These are phyloP conservation scores for Chamaea fasciata DNA, from an alignment of 2,113 vertebrate genomes.

Conservation along the genomic window DNA sequence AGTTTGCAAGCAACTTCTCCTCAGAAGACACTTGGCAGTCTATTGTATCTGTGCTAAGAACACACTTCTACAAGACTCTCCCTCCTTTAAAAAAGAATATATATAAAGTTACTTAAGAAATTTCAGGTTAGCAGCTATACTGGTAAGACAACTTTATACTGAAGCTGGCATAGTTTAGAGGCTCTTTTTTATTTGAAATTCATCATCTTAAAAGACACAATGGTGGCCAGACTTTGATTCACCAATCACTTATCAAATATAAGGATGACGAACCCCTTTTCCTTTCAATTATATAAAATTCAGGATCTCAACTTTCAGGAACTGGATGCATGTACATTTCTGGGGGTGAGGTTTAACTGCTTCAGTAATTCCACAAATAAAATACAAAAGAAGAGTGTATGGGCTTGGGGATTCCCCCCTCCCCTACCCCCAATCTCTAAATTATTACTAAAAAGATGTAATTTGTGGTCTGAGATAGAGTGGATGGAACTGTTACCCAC, in stretches of 20 bases:
- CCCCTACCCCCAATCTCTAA: not conserved
- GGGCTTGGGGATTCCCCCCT: not conserved
- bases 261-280: not conserved
- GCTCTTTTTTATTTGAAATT: not conserved
- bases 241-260: not conserved
- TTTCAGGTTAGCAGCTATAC: not conserved
- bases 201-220: not conserved
- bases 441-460: not conserved
- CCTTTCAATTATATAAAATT: not conserved
- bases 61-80: not conserved
- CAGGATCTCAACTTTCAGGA: not conserved
- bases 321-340: not conserved
- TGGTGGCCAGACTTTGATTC: not conserved
- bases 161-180: not conserved
- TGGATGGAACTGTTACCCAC: not conserved
- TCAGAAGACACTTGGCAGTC: not conserved
- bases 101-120: not conserved
- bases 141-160: not conserved
- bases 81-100: not conserved
- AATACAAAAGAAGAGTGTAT: not conserved
- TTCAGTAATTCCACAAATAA: not conserved
- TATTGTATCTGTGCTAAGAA: not conserved
- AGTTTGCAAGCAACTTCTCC: not conserved
- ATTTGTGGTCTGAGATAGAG: not conserved
- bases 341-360: not conserved